A percentile compares a stretch with the other conserved stretches of the same genome.
Conservation (phyloP, 2,113 vertebrate species). For the Diphyllodes magnificus region DNA sequence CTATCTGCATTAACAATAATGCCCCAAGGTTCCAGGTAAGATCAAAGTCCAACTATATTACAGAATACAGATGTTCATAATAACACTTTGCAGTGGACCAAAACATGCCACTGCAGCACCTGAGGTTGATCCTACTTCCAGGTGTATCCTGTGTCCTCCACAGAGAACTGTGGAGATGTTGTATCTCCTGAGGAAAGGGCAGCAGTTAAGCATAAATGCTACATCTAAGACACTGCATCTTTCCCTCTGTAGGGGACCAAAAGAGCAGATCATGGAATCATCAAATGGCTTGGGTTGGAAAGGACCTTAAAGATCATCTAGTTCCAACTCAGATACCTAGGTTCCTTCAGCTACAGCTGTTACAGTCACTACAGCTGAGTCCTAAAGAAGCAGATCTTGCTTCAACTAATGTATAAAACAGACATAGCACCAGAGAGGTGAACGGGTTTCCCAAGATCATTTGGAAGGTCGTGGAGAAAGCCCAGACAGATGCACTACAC, state of each 20-base stretch:
- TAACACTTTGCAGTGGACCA: background rate
- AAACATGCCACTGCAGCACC: background rate
- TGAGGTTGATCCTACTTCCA: background rate
- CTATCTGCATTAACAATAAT: background rate
- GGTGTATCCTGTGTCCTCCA: background rate
- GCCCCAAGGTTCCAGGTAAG: background rate
- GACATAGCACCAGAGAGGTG: background rate
- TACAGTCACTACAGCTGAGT: background rate
- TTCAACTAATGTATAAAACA: background rate
- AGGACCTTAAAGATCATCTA: background rate
- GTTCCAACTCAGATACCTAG: background rate
- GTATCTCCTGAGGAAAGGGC: background rate
- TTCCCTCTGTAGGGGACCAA: background rate
- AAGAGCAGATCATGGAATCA: background rate
- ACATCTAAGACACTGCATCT: background rate
- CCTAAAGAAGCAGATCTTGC: background rate
- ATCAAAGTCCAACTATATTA: background rate
- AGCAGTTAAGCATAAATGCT: background rate
- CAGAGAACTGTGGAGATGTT: background rate
- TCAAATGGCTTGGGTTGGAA: background rate
- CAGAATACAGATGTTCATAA: background rate
- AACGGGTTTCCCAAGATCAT: background rate
- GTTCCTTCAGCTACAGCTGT: background rate
- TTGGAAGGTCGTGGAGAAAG: background rate
- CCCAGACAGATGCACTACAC: background rate